These are phyloP conservation scores for Marcusenius ussheri DNA, from an alignment of 2,113 vertebrate genomes.

Conservation along the genomic window DNA sequence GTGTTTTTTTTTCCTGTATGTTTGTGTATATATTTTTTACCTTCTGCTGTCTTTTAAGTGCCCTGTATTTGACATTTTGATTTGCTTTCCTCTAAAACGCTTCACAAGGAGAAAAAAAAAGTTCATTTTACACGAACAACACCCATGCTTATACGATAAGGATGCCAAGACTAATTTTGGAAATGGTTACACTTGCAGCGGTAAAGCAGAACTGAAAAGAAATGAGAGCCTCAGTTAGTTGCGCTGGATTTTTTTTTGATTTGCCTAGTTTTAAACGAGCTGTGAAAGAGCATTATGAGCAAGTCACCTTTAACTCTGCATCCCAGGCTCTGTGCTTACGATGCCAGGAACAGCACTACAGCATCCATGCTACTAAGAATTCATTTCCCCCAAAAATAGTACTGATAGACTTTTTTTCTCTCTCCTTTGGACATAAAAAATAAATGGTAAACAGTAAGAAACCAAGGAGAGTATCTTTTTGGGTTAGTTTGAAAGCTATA, in stretches of 20 bases:
- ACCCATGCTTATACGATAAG: background rate
- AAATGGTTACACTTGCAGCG: background rate
- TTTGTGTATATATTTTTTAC: constrained; percentile 35
- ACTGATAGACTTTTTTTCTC: background rate
- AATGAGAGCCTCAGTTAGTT: background rate
- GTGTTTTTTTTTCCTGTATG: constrained; percentile 41
- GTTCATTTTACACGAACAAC: background rate
- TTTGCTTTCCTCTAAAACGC: background rate
- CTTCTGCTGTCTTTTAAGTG: constrained; percentile 26
- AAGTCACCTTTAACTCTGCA: constrained; percentile 22
- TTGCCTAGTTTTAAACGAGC: background rate
- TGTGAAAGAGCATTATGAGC: background rate
- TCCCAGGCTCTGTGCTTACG: constrained; percentile 21
- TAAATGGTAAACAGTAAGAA: background rate
- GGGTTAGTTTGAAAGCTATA: background rate
- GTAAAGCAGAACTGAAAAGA: background rate
- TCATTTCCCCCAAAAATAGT: background rate
- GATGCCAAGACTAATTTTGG: background rate
- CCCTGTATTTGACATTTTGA: constrained; percentile 11
- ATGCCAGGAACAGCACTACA: background rate
- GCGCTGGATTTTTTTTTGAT: background rate
- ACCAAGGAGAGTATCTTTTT: background rate
- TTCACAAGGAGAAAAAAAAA: background rate
- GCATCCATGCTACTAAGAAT: background rate
- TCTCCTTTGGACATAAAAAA: background rate